Conservation (phyloP, 1,140 invertebrate genomes). For the Camponotus pennsylvanicus region DNA sequence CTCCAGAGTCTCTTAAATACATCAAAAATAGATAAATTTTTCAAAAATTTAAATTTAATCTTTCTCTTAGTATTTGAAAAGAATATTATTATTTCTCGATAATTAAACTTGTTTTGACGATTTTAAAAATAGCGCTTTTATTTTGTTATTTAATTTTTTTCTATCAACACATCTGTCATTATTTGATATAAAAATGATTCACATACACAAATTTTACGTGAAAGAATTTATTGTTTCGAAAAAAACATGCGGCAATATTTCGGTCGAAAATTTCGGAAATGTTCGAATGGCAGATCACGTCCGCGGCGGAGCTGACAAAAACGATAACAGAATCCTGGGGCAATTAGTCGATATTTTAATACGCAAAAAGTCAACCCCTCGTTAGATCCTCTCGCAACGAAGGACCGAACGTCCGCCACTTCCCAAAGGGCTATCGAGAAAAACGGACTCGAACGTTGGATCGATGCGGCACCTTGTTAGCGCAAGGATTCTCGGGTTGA, state of each 20-base stretch:
- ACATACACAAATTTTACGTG: not conserved
- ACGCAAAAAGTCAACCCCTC: slow-evolving; percentile 84
- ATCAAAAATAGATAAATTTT: not conserved
- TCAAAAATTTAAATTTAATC: not conserved
- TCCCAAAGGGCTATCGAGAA: slow-evolving; percentile 81
- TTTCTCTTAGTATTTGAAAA: not conserved
- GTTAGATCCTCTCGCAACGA: slow-evolving; percentile 81
- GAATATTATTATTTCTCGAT: not conserved
- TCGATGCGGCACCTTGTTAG: slow-evolving; percentile 85
- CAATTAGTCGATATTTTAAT: slow-evolving; percentile 87
- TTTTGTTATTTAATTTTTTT: not conserved
- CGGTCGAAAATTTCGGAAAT: slow-evolving; percentile 76
- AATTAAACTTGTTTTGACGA: not conserved
- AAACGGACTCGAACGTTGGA: slow-evolving; percentile 78
- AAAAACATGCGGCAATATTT: not conserved
- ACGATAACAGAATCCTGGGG: slow-evolving; percentile 82
- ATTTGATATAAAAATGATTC: not conserved
- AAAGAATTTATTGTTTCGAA: not conserved
- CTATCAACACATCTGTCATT: not conserved
- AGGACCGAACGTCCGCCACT: slow-evolving; percentile 75
- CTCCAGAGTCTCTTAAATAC: not conserved
- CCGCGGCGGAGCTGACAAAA: slow-evolving; percentile 65
- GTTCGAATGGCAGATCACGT: slow-evolving; percentile 80
- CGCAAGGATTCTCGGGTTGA: slow-evolving; percentile 82
- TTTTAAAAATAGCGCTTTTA: not conserved